phyloP scores from a whole-genome alignment of 2,888 invertebrate genomes.

The Calliopum simillimum region DNA sequence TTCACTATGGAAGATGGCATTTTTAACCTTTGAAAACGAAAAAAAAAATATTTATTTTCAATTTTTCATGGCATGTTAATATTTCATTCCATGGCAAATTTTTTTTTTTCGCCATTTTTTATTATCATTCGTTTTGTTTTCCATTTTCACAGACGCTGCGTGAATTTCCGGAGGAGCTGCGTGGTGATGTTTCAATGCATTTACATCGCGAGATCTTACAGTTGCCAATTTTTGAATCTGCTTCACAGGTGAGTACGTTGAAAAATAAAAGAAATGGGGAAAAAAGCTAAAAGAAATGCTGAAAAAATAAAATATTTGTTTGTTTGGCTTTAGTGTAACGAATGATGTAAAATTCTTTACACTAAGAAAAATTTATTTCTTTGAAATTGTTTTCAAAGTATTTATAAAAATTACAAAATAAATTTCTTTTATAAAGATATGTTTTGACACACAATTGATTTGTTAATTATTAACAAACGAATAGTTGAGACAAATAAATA shows the following conservation, averaged over 20 bases:
- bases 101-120: slow-evolving; percentile 10
- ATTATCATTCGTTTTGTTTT: slow-evolving; percentile 38
- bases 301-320: slow-evolving; percentile 1
- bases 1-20: background rate
- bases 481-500: too few relatives aligned
- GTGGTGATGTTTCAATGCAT: slow-evolving; percentile 96
- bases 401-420: too few relatives aligned
- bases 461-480: too few relatives aligned
- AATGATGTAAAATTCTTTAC: background rate
- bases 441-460: too few relatives aligned
- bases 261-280: too few relatives aligned
- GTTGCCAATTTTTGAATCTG: slow-evolving; percentile 93
- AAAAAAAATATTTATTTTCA: slow-evolving; percentile 27
- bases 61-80: slow-evolving; percentile 18
- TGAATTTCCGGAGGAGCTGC: slow-evolving; percentile 95
- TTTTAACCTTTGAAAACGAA: background rate
- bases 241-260: slow-evolving; percentile 75
- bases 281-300: background rate
- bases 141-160: slow-evolving; percentile 79
- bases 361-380: too few relatives aligned
- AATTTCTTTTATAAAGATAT: too few relatives aligned
- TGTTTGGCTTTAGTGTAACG: too few relatives aligned
- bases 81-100: background rate
- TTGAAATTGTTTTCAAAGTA: too few relatives aligned
- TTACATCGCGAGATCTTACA: slow-evolving; percentile 94